These are phyloP conservation scores for Anas platyrhynchos DNA, from an alignment of 2,113 vertebrate species.

Conservation along the genomic window DNA sequence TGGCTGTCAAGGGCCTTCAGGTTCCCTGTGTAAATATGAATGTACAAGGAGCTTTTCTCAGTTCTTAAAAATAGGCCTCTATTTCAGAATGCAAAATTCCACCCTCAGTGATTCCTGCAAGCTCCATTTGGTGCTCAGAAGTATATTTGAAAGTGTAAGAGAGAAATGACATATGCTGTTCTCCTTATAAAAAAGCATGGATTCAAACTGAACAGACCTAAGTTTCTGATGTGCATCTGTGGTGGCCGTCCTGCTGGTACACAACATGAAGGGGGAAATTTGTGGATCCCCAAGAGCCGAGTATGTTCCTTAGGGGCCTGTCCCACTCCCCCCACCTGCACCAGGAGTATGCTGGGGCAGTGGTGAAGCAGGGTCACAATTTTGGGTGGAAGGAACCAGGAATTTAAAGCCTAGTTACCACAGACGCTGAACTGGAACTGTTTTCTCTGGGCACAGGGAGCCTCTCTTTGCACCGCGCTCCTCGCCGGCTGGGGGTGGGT, in stretches of 20 bases:
- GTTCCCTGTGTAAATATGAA: background rate
- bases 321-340: no score
- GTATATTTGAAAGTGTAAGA: background rate
- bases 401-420: background rate
- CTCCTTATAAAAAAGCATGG: background rate
- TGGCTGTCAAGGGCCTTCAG: background rate
- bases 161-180: background rate
- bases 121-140: slow-evolving; percentile 12
- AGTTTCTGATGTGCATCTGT: background rate
- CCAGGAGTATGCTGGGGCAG: no score
- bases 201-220: background rate
- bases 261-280: background rate
- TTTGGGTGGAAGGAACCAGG: background rate
- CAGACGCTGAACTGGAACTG: background rate
- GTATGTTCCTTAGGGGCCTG: background rate
- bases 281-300: no score
- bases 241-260: rapidly evolving
- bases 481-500: no score
- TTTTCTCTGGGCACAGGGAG: no score
- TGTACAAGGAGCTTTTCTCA: slow-evolving; percentile 20
- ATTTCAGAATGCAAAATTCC: slow-evolving; percentile 28
- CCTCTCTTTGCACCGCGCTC: no score
- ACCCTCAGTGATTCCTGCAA: background rate
- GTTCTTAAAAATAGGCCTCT: slow-evolving; percentile 15
- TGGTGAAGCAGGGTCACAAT: background rate